Evolutionary conservation across 2,797 vertebrate genomes (phyloP).

Genomic region (Rallus crepitans): DNA sequence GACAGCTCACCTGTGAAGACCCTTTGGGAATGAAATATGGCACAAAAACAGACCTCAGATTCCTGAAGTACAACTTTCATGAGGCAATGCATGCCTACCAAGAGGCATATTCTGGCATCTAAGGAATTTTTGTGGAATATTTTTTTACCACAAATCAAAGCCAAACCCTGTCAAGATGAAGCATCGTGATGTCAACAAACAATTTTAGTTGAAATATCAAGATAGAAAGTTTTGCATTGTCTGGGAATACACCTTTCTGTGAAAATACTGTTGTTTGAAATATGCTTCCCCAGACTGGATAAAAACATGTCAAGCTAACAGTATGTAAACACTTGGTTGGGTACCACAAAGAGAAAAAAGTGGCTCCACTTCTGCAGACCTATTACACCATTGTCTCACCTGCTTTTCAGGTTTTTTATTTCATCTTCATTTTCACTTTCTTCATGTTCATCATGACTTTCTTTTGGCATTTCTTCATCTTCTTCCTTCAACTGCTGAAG

Average conservation of each 20-base stretch:
- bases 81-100: neutral
- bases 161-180: neutral
- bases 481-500: slow-evolving; percentile 81
- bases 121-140: neutral
- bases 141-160: neutral
- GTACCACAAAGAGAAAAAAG: neutral
- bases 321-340: neutral
- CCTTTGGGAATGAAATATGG: neutral
- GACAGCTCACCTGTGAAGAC: neutral
- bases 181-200: neutral
- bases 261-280: neutral
- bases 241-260: neutral
- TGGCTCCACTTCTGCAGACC: neutral
- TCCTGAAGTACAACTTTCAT: neutral
- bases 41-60: neutral
- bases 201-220: neutral
- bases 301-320: neutral
- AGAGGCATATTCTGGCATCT: neutral
- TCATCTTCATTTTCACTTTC: slow-evolving; percentile 76
- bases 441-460: slow-evolving; percentile 72
- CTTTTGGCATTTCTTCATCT: slow-evolving; percentile 78
- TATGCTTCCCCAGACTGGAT: neutral
- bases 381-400: slow-evolving; percentile 58
- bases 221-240: neutral
- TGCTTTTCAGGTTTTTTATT: slow-evolving; percentile 73